Evolutionary conservation across 2,113 vertebrate species (phyloP).

Genomic region (Chitala chitala): DNA sequence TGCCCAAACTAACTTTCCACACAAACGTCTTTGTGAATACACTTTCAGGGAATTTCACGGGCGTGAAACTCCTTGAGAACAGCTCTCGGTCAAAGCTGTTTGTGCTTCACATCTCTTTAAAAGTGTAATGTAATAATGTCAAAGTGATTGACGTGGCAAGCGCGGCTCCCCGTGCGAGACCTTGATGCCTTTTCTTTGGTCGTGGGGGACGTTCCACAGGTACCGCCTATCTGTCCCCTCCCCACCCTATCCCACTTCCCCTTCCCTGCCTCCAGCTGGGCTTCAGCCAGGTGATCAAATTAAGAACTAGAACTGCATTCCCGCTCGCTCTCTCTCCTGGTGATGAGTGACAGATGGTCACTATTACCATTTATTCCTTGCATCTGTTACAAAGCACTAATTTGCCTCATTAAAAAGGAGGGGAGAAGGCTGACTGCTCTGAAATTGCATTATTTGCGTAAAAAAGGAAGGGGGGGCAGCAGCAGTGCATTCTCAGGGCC

Average conservation of each 20-base stretch:
- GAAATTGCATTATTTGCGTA: constrained; percentile 26
- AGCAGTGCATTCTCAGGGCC: constrained; percentile 15
- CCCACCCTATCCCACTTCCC: not conserved
- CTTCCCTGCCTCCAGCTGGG: not conserved
- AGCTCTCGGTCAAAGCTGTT: no score
- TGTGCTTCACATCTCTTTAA: not conserved
- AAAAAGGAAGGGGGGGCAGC: constrained; percentile 31
- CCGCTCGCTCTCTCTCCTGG: constrained; percentile 10
- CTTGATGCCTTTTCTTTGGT: not conserved
- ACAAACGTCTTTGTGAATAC: not conserved
- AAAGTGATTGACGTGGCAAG: not conserved
- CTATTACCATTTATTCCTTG: constrained; percentile 28
- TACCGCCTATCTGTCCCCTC: not conserved
- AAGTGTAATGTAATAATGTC: not conserved
- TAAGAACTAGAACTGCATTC: constrained; percentile 28
- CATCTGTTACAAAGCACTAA: constrained; percentile 34
- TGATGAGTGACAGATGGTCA: constrained; percentile 33
- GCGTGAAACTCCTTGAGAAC: not conserved
- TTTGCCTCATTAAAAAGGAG: constrained; percentile 34
- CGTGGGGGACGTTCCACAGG: constrained; percentile 18
- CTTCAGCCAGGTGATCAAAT: constrained; percentile 18
- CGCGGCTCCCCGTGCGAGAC: not conserved
- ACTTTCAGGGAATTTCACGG: no score
- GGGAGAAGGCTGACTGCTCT: constrained; percentile 23
- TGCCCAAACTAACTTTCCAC: not conserved